These are phyloP conservation scores for Lepisosteus osseus DNA, from an alignment of 2,113 vertebrate genomes.

Conservation along the genomic window DNA sequence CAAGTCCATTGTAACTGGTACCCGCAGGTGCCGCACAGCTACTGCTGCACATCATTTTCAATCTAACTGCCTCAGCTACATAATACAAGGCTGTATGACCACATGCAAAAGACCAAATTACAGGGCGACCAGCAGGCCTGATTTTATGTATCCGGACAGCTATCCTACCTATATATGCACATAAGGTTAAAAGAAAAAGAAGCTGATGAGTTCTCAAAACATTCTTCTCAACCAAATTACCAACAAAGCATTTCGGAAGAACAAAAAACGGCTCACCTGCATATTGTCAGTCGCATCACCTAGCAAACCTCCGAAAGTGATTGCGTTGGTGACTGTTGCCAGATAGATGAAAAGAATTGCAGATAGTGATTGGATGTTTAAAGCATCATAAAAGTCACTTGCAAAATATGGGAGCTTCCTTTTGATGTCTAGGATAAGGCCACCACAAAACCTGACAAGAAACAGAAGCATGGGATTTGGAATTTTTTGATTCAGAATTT, in stretches of 20 bases:
- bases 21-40: not conserved
- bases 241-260: no score
- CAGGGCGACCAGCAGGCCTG: no score
- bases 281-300: constrained; percentile 97
- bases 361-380: constrained; percentile 93
- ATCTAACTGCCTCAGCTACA: not conserved
- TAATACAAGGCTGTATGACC: not conserved
- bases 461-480: not conserved
- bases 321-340: constrained; percentile 96
- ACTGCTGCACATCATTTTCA: not conserved
- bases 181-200: no score
- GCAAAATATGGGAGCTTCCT: constrained; percentile 89
- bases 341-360: constrained; percentile 95
- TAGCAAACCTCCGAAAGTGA: constrained; percentile 94
- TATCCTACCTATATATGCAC: no score
- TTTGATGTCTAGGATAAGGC: constrained; percentile 90
- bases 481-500: no score
- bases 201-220: no score
- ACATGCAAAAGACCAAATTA: no score
- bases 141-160: no score
- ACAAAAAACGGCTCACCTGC: constrained; percentile 74
- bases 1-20: constrained; percentile 39
- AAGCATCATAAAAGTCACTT: constrained; percentile 90
- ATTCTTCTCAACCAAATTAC: no score
- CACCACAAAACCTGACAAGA: constrained; percentile 85